Evolutionary conservation across 2,113 vertebrate genomes (phyloP).

Genomic region (Calypte anna): DNA sequence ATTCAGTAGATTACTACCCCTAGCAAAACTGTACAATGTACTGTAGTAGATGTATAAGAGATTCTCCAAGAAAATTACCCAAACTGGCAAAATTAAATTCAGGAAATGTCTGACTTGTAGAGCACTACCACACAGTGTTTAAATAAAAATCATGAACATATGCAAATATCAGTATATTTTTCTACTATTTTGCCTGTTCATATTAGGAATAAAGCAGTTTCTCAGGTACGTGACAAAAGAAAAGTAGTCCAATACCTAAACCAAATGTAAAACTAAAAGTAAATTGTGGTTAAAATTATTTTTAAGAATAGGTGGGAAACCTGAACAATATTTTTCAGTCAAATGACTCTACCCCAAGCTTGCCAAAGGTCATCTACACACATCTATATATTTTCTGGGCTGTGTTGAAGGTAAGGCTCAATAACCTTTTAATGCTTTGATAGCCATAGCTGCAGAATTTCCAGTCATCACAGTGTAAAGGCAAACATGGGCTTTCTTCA

Average conservation of each 20-base stretch:
- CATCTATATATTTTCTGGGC: background rate
- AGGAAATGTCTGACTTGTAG: background rate
- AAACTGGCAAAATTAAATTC: background rate
- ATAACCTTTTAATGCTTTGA: background rate
- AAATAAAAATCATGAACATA: background rate
- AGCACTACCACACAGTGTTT: background rate
- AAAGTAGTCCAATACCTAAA: background rate
- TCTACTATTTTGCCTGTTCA: background rate
- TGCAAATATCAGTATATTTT: background rate
- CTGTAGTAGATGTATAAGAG: background rate
- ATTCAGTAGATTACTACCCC: background rate
- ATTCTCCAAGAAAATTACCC: background rate
- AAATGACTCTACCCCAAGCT: background rate
- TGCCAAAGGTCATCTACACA: background rate
- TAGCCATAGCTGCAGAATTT: background rate
- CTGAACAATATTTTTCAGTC: background rate
- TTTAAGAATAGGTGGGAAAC: background rate
- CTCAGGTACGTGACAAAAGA: background rate
- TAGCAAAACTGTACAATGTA: background rate
- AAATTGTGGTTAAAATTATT: background rate
- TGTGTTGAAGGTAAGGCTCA: rapidly evolving
- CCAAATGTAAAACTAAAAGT: background rate
- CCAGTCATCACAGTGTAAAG: background rate
- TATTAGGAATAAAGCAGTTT: background rate
- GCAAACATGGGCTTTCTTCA: background rate